These are phyloP conservation scores for Ostrea denselamellosa DNA, from an alignment of 1,140 invertebrate genomes.

Conservation along the genomic window DNA sequence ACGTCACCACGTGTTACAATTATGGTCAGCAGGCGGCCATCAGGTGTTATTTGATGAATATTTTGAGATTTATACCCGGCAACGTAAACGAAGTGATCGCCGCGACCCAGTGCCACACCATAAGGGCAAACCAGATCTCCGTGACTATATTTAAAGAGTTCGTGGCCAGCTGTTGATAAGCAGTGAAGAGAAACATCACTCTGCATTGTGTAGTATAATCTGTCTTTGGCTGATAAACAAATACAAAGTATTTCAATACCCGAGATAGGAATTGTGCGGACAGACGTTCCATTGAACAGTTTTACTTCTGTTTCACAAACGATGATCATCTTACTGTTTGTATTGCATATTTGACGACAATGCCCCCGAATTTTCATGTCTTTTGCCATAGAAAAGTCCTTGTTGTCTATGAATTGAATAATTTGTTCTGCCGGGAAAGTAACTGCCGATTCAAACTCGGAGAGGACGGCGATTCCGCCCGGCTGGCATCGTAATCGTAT, in stretches of 20 bases:
- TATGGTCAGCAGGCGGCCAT: not conserved
- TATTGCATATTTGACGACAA: not conserved
- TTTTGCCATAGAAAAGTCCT: not conserved
- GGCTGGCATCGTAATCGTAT: not conserved
- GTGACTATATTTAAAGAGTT: constrained; percentile 27
- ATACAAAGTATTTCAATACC: not conserved
- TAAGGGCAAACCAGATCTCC: constrained; percentile 17
- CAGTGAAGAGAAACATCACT: constrained; percentile 16
- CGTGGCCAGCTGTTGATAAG: not conserved
- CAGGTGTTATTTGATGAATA: constrained; percentile 14
- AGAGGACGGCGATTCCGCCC: not conserved
- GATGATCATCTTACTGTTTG: not conserved
- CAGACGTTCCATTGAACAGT: constrained; percentile 15
- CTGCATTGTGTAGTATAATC: constrained; percentile 12
- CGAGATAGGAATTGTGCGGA: constrained; percentile 8
- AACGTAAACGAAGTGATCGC: constrained; percentile 1
- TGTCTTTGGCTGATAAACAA: constrained; percentile 16
- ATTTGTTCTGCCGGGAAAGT: constrained; percentile 17
- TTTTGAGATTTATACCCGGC: constrained; percentile 32
- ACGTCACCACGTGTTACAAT: constrained; percentile 20
- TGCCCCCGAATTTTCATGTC: constrained; percentile 37
- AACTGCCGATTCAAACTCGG: not conserved
- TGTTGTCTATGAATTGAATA: constrained; percentile 28
- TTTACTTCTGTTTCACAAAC: constrained; percentile 18
- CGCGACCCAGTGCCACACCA: not conserved